Evolutionary conservation across 1,140 invertebrate species (phyloP).

Genomic region (Samia ricini): DNA sequence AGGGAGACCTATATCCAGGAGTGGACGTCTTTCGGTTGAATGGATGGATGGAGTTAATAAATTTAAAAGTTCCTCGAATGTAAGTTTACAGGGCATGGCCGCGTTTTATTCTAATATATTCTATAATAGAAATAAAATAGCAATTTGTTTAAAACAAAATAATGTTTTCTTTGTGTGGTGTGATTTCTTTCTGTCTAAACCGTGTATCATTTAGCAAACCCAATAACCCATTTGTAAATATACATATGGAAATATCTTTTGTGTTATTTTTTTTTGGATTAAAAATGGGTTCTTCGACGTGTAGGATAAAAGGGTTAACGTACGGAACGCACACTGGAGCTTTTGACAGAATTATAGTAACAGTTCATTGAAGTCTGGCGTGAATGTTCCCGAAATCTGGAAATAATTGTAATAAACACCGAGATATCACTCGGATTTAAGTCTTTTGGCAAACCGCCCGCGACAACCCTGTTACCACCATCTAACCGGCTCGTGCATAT

Average conservation of each 20-base stretch:
- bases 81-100: no score
- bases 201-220: no score
- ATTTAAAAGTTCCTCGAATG: no score
- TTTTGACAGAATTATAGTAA: slow-evolving; percentile 20
- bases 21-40: no score
- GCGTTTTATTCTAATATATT: no score
- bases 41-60: no score
- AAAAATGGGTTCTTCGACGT: no score
- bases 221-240: not conserved
- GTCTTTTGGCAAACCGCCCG: slow-evolving; percentile 31
- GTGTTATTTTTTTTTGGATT: not conserved
- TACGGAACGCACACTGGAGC: not conserved
- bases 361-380: slow-evolving; percentile 17
- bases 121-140: no score
- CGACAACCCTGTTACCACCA: slow-evolving; percentile 23
- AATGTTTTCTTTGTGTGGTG: no score
- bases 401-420: slow-evolving; percentile 43
- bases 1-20: no score
- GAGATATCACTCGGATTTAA: slow-evolving; percentile 21
- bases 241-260: not conserved
- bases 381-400: slow-evolving; percentile 24
- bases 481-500: slow-evolving; percentile 11
- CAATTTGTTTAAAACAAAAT: no score
- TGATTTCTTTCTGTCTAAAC: no score
- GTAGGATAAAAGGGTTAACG: slow-evolving; percentile 1